Evolutionary conservation across 2,113 vertebrate genomes (phyloP), one percentile per base, ranked within the genome.

Genomic region (Thermophis baileyi): DNA sequence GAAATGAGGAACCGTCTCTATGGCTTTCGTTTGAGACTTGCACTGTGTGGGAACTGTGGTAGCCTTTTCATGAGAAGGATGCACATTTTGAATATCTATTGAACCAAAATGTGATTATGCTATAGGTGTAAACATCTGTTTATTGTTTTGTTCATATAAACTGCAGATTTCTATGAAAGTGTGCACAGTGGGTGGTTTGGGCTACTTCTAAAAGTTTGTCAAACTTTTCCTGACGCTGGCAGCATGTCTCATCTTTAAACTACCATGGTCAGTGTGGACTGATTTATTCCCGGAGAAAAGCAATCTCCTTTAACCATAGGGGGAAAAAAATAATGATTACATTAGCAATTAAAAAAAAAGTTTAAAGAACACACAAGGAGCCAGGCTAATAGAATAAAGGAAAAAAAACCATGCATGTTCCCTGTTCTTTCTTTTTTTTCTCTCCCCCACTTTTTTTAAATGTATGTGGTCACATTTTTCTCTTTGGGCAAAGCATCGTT

Each of bases 401-500:
- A 85, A 93, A 94, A 94, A 95, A 92, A 93, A 89, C 89, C 14
- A 53, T 40, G 35, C 25, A 12, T 40, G 6, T 63, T 85, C 51
- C 35, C 4, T 69, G 30, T 18, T 69, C 30, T 14, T 63, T 14
- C 60, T 63, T 57, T 25, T 25, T 9, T 10, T 2, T 8, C 93
- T 87, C 92, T 90, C 93, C 2, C 16, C n/a, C 40, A 0, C 3
- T 14, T 1, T 40, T 49, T 88, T 50, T 24, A 24, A n/a, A 60
- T 25, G 25, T 57, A 0, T 92, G 95, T 88, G 95, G 95, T 95
- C 3, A 94, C 92, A 57, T 89, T 95, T 93, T 11, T 93, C 90
- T 51, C 55, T 91, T 88, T 81, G 86, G 35, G 27, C 35, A 27
- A 90, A n/a, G 60, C 69, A 5, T n/a, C 11, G 89, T 96, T 92